phyloP scores from a whole-genome alignment of 2,113 vertebrate genomes.

The Dipodomys ordii region DNA sequence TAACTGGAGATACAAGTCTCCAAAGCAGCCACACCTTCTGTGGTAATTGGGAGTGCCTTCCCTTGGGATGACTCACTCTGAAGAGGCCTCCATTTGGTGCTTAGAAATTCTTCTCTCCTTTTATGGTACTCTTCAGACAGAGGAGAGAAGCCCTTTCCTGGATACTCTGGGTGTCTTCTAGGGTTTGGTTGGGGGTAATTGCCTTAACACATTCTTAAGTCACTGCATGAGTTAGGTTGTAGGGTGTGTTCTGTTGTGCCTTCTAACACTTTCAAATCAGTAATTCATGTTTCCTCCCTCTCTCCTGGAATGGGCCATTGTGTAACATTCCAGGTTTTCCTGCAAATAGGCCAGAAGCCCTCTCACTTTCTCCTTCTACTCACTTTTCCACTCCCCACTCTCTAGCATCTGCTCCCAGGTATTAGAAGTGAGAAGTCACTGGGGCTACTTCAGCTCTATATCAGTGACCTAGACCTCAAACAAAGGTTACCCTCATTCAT shows the following conservation, averaged over 20 bases:
- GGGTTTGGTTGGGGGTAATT: neutral
- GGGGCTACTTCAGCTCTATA: neutral
- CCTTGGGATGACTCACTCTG: constrained; percentile 61
- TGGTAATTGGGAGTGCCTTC: constrained; percentile 20
- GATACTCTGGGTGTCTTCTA: neutral
- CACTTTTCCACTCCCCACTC: neutral
- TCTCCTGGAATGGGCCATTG: neutral
- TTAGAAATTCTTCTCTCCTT: constrained; percentile 40
- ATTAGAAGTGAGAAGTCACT: neutral
- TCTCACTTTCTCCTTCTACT: too few species aligned
- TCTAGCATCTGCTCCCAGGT: neutral
- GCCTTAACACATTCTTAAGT: neutral
- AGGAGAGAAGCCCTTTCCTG: neutral
- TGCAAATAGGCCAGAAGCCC: neutral
- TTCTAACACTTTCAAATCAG: neutral
- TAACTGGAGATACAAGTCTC: constrained; percentile 60
- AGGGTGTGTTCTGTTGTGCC: neutral
- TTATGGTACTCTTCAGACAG: neutral
- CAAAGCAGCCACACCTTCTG: constrained; percentile 7
- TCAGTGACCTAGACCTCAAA: neutral
- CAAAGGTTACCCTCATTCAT: neutral
- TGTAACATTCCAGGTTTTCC: neutral
- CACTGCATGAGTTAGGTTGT: neutral
- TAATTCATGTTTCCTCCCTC: neutral
- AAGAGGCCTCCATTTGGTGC: neutral